Conservation (phyloP, 2,113 vertebrate genomes). For the Ageneiosus marmoratus region DNA sequence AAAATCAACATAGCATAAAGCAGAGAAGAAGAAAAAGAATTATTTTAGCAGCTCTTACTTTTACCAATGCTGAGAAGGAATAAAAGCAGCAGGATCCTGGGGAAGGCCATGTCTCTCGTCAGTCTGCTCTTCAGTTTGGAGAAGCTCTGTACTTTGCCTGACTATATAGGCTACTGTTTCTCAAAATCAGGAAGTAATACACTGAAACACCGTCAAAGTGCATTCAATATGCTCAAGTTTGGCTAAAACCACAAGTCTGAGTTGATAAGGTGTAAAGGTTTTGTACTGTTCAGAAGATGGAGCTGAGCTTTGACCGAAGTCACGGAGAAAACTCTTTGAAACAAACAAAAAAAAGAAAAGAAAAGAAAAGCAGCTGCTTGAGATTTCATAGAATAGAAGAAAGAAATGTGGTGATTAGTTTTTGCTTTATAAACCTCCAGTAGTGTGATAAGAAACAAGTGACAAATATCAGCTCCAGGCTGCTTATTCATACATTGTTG, state of each 20-base stretch:
- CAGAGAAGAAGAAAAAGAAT: neutral
- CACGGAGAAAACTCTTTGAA: neutral
- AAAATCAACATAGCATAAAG: neutral
- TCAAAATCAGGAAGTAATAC: constrained; percentile 24
- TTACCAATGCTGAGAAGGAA: constrained; percentile 60
- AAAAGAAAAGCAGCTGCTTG: neutral
- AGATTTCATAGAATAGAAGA: neutral
- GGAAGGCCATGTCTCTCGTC: constrained; percentile 53
- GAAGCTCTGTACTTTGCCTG: neutral
- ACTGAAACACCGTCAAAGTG: neutral
- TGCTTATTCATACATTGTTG: neutral
- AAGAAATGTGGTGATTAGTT: neutral
- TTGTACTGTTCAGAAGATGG: neutral
- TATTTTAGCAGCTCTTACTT: neutral
- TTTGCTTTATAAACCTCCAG: neutral
- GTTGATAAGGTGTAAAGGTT: constrained; percentile 26
- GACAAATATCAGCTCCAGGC: neutral
- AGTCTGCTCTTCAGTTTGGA: neutral
- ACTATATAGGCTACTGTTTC: neutral
- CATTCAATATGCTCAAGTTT: neutral
- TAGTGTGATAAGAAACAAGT: neutral
- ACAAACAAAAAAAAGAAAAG: neutral
- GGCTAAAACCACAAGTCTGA: neutral
- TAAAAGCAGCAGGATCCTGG: constrained; percentile 57
- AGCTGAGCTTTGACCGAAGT: constrained; percentile 17